Conservation (phyloP, 2,113 vertebrate genomes). For the Cathartes aura region DNA sequence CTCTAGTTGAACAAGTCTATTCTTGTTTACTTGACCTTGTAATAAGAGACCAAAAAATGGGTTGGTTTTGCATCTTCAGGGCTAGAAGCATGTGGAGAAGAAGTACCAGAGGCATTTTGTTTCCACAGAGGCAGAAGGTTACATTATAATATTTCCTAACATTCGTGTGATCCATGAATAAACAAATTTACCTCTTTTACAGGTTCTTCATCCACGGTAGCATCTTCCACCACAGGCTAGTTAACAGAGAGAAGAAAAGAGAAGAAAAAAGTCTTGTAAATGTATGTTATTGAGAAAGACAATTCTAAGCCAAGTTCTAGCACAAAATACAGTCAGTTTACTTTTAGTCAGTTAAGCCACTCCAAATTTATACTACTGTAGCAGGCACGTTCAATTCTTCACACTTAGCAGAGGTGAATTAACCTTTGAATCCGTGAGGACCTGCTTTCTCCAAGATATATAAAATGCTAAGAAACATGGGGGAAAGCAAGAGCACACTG, state of each 20-base stretch:
- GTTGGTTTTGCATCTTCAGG: neutral
- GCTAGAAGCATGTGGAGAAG: neutral
- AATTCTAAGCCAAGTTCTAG: neutral
- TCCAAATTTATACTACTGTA: neutral
- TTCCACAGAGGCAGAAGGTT: neutral
- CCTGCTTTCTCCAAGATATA: neutral
- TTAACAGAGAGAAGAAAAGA: neutral
- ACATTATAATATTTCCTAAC: neutral
- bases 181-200: conserved; percentile 46
- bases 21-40: neutral
- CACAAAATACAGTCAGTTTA: neutral
- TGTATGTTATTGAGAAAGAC: neutral
- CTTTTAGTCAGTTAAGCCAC: neutral
- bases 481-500: neutral
- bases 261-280: neutral
- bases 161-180: neutral
- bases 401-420: neutral
- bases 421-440: neutral
- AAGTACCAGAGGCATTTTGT: neutral
- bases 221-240: conserved; percentile 72
- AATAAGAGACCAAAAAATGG: neutral
- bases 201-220: conserved; percentile 47
- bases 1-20: neutral
- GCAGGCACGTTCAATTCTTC: neutral
- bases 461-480: neutral